These are phyloP conservation scores for Aurelia coerulea DNA, from an alignment of 30 jellyfish, hydroid and myxozoan species.

Conservation along the genomic window DNA sequence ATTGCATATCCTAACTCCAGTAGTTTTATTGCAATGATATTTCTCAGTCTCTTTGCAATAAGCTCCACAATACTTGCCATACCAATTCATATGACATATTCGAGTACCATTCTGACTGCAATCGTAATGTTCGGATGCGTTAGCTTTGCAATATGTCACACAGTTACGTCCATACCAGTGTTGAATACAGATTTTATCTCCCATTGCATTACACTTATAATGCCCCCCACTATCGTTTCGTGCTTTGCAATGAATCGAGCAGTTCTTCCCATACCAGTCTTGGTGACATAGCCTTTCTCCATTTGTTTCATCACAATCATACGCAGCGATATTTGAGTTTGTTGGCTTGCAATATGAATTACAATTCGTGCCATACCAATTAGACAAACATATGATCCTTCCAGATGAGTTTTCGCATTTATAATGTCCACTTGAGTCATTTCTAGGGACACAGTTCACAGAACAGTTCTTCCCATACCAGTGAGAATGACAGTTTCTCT, in stretches of 20 bases:
- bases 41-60: not conserved
- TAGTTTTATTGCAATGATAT: not conserved
- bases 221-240: slow-evolving; percentile 30
- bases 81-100: slow-evolving; percentile 8
- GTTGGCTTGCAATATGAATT: slow-evolving; percentile 13
- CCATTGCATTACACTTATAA: slow-evolving; percentile 52
- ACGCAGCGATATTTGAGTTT: not conserved
- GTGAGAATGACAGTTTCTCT: slow-evolving; percentile 5
- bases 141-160: slow-evolving; percentile 24
- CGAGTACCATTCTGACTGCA: slow-evolving; percentile 13
- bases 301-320: slow-evolving; percentile 12
- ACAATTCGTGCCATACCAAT: slow-evolving; percentile 51
- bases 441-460: not conserved
- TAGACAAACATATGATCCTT: slow-evolving; percentile 18
- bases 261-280: slow-evolving; percentile 46
- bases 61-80: not conserved
- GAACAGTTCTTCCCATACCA: slow-evolving; percentile 56
- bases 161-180: slow-evolving; percentile 67
- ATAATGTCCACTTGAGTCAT: slow-evolving; percentile 60
- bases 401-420: slow-evolving; percentile 50
- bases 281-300: slow-evolving; percentile 31
- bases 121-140: not conserved
- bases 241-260: slow-evolving; percentile 29
- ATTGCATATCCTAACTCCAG: slow-evolving; percentile 27
- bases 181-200: slow-evolving; percentile 27